Percentiles rank a stretch among this genome's conserved stretches.
phyloP scores from a whole-genome alignment of 2,797 vertebrate species.

The Oreortyx pictus region DNA sequence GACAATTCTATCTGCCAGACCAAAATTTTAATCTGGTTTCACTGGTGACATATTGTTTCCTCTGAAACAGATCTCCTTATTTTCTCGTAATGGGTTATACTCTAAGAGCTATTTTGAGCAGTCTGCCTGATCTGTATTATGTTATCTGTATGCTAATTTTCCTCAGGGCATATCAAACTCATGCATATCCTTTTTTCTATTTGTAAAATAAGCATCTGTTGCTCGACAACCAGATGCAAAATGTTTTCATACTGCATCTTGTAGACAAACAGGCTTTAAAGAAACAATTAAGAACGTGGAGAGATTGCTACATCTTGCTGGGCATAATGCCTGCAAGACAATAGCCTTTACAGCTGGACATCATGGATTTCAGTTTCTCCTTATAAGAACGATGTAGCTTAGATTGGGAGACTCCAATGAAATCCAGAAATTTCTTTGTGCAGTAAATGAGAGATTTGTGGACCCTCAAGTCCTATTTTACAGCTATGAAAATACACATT shows the following conservation, averaged over 20 bases:
- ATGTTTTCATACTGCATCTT: slow-evolving; percentile 46
- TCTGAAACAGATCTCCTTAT: slow-evolving; percentile 19
- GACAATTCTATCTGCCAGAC: neutral
- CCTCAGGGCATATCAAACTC: slow-evolving; percentile 35
- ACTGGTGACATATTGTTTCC: neutral
- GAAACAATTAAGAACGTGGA: neutral
- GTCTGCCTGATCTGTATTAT: slow-evolving; percentile 11
- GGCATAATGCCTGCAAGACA: neutral
- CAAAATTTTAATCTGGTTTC: slow-evolving; percentile 20
- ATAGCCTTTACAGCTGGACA: neutral
- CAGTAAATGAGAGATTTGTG: neutral
- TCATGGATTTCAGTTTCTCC: neutral
- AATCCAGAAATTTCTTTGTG: neutral
- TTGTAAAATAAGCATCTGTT: slow-evolving; percentile 42
- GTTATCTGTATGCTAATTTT: slow-evolving; percentile 27
- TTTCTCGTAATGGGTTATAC: neutral
- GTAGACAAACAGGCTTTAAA: slow-evolving; percentile 32
- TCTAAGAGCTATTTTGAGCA: neutral
- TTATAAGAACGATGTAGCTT: neutral
- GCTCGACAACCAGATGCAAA: slow-evolving; percentile 38
- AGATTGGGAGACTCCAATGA: neutral
- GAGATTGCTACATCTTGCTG: neutral
- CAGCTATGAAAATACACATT: neutral
- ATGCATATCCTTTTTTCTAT: neutral
- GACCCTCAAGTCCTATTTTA: neutral